These are phyloP conservation scores for Drosophila nigritarsus DNA, from an alignment of 2,888 invertebrate genomes.

Conservation along the genomic window DNA sequence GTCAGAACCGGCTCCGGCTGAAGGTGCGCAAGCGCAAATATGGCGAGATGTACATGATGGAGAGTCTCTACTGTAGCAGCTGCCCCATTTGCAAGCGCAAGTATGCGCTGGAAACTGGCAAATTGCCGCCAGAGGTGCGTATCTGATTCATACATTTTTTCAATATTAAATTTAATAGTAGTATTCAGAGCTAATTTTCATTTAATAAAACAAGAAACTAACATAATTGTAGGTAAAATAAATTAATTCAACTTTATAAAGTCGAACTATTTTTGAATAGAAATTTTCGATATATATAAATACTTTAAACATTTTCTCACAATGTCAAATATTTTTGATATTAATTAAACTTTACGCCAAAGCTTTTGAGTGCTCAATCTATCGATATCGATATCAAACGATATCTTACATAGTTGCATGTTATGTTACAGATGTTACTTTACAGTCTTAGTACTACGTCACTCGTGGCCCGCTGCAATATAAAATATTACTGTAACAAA, in stretches of 20 bases:
- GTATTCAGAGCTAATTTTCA: not conserved
- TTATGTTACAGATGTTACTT: not conserved
- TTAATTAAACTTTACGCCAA: no score
- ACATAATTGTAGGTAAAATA: accelerated
- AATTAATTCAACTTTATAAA: not conserved
- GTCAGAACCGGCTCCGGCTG: constrained; percentile 88
- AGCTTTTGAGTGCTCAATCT: no score
- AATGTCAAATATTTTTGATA: no score
- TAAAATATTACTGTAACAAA: not conserved
- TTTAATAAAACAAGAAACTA: not conserved
- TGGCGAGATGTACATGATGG: constrained; percentile 86
- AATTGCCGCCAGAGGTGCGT: constrained; percentile 88
- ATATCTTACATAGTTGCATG: not conserved
- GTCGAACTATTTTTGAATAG: not conserved
- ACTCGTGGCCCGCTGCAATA: not conserved
- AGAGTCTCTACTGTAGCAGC: constrained; percentile 85
- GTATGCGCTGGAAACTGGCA: constrained; percentile 86
- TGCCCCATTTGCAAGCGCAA: constrained; percentile 88
- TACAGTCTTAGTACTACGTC: not conserved
- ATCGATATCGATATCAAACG: not conserved
- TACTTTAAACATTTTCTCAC: no score
- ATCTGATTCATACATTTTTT: not conserved
- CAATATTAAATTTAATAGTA: not conserved
- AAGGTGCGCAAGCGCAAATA: constrained; percentile 89
- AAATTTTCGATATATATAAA: no score